phyloP scores from a whole-genome alignment of 2,888 invertebrate species.

The Cephus sareptanus region DNA sequence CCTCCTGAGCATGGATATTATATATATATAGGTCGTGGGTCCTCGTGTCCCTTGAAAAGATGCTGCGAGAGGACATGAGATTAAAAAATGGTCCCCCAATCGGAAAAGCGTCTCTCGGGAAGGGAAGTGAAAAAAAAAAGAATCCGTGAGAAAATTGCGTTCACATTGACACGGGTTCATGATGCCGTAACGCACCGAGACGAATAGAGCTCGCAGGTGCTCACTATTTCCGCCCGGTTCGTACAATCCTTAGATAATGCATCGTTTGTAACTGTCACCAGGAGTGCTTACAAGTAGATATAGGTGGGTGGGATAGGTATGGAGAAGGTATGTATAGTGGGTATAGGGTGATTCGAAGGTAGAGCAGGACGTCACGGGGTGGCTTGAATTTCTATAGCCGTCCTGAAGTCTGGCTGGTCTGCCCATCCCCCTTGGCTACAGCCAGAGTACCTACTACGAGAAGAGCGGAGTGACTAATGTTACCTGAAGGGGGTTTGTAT shows the following conservation, averaged over 20 bases:
- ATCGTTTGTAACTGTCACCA: conserved; percentile 62
- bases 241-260: conserved; percentile 61
- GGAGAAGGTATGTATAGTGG: conserved; percentile 27
- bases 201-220: conserved; percentile 55
- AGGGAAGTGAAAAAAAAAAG: background rate
- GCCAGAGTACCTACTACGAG: conserved; percentile 19
- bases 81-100: background rate
- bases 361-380: background rate
- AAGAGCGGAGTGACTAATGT: conserved; percentile 55
- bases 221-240: conserved; percentile 54
- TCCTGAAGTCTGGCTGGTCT: background rate
- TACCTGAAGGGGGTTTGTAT: conserved; percentile 58
- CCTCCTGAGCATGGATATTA: background rate
- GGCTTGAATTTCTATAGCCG: conserved; percentile 3
- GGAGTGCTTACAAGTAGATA: conserved; percentile 20
- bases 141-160: background rate
- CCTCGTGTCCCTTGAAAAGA: background rate
- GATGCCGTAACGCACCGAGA: conserved; percentile 12
- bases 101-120: background rate
- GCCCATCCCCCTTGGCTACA: background rate
- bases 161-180: conserved; percentile 3
- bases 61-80: background rate
- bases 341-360: background rate
- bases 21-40: background rate
- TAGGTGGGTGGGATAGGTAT: conserved; percentile 34